Conservation (phyloP, 2,113 vertebrate genomes). For the Lophura nycthemera region DNA sequence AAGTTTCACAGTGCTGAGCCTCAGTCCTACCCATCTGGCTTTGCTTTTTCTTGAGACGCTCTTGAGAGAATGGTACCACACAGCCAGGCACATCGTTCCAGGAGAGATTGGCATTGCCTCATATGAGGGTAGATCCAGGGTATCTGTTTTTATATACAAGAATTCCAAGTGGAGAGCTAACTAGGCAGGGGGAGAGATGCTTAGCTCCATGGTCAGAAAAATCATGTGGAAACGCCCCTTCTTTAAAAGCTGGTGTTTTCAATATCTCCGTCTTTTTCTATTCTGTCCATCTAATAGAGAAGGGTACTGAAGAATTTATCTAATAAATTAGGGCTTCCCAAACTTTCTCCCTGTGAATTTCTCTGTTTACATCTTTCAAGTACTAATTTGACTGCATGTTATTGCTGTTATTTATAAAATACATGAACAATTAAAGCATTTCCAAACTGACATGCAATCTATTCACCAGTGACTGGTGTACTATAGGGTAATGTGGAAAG, state of each 20-base stretch:
- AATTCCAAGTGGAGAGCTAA: not conserved
- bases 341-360: not conserved
- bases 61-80: accelerated
- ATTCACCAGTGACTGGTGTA: conserved; percentile 38
- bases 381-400: conserved; percentile 16
- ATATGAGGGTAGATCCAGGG: not conserved
- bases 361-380: conserved; percentile 25
- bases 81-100: not conserved
- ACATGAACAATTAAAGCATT: conserved; percentile 23
- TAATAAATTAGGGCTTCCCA: not conserved
- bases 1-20: accelerated
- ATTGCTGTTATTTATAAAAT: conserved; percentile 52
- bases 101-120: not conserved
- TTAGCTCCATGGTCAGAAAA: not conserved
- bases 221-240: not conserved
- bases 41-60: not conserved
- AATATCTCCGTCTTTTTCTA: not conserved
- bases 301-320: not conserved
- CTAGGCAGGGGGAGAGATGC: not conserved
- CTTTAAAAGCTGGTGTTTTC: not conserved
- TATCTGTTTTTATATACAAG: not conserved
- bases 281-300: not conserved
- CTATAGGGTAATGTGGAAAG: not conserved
- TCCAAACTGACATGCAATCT: conserved; percentile 51
- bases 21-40: not conserved